Evolutionary conservation across 2,797 vertebrate genomes (phyloP), one percentile per base, ranked within the genome.

Genomic region (Enteromius paludinosus): DNA sequence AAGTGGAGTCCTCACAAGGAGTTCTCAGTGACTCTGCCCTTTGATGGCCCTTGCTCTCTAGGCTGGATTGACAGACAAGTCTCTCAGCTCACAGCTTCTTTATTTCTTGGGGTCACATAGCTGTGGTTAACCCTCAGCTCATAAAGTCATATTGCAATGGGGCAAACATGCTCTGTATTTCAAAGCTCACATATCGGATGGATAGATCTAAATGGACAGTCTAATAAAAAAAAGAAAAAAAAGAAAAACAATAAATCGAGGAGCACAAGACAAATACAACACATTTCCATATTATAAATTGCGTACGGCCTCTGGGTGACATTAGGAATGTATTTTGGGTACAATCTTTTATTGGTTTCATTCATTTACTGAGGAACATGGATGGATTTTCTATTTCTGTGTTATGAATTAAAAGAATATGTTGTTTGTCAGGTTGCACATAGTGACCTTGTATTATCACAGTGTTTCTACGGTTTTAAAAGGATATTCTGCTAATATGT

Each of bases 61-160:
- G 33, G 17, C 52, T 65, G 73, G 78, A 81, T 28, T 80, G 75
- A 62, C 66, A 82, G 66, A 35, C 43, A 75, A 83, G 71, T 33
- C 62, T 65, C 76, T 79, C 15, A 64, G 30, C 69, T 66, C 62
- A 65, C 56, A 61, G 30, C 69, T 9, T 56, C 38, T 52, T 5
- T 1, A 41, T 64, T 38, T 70, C 33, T 18, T 10, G 41, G 70
- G 68, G 52, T 62, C 33, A 73, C 9, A 30, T 28, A 65, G 35
- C 59, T 66, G 41, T 25, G 5, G 35, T 82, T n/a, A 69, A 75
- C 69, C 41, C 62, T n/a, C 7, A 47, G 41, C 56, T 73, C 25
- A 79, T 74, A 62, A 74, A 28, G 47, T 73, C 61, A 79, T 33
- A 62, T 64, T 65, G 38, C 17, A 38, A 54, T 47, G 59, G 49